Evolutionary conservation across 2,888 invertebrate species (phyloP), one percentile per base, ranked within the genome.

Genomic region (Lepidonotus clava): DNA sequence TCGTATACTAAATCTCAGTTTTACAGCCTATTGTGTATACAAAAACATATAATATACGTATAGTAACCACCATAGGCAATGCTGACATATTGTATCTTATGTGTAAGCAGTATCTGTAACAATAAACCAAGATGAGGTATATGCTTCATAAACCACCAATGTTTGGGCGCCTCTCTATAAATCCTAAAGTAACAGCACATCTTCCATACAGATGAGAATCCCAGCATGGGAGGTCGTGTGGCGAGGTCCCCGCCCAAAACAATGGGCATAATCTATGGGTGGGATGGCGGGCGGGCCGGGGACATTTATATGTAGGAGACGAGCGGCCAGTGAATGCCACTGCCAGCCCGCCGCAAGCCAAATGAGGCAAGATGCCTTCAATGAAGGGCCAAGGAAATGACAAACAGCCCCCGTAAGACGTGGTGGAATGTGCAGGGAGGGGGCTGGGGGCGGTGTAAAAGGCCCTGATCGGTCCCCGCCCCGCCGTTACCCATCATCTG

Each of bases 401-500:
- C 46, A 46, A 46, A 80, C 4, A 8, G 80, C 28, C 41, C 80
- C 46, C 51, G 11, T 24, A 2, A 28, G 46, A 46, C 80, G n/a
- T 46, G 80, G 18, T n/a, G 80, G 80, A 46, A 80, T 80, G 80
- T n/a, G 24, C 80, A 80, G 41, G 46, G 46, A 0, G 38, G n/a
- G 46, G 80, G 46, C 41, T 46, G 46, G 28, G 36, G 46, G 80
- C 46, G 28, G 51, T 24, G 8, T 24, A 46, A 80, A 80, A 80
- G 28, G 80, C 61, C 28, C 28, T 28, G 28, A 61, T 61, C 61
- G 14, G 28, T 61, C 61, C 61, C 61, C 24, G n/a, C 61, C 28
- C 61, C 24, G 14, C 61, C 61, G 28, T 61, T 61, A 61, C 21
- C 21, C 61, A 28, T 61, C 28, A 28, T 61, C 24, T 34, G 71